A percentile compares a stretch with the other conserved stretches of the same genome.
Evolutionary conservation across 2,797 vertebrate species (phyloP).

Genomic region (Amblyopsis hoosieri): DNA sequence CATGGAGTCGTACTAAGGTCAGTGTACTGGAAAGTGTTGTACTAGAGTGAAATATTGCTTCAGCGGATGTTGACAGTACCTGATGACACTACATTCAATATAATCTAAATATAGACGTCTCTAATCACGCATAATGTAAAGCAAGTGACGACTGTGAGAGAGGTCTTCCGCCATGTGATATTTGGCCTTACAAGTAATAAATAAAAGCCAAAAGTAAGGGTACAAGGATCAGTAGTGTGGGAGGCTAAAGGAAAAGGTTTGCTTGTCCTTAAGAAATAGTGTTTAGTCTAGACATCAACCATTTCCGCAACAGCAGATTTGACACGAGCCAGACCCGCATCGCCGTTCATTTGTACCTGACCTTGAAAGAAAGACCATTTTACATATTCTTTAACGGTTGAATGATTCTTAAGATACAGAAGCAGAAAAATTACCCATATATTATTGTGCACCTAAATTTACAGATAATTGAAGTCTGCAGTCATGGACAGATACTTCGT

Average conservation of each 20-base stretch:
- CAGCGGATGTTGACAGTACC: conserved; percentile 34
- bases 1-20: too few species aligned
- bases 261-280: conserved; percentile 31
- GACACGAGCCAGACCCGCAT: conserved; percentile 33
- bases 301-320: conserved; percentile 33
- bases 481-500: conserved; percentile 27
- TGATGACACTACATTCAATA: conserved; percentile 18
- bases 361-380: conserved; percentile 57
- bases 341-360: conserved; percentile 52
- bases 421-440: conserved; percentile 23
- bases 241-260: conserved; percentile 14
- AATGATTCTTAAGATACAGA: conserved; percentile 29
- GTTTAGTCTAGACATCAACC: conserved; percentile 20
- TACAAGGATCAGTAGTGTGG: not conserved
- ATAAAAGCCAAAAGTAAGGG: not conserved
- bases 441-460: conserved; percentile 32
- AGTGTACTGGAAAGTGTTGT: conserved; percentile 16
- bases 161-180: too few species aligned
- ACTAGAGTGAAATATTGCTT: conserved; percentile 28
- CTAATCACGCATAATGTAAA: conserved; percentile 6
- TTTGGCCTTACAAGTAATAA: not conserved
- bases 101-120: conserved; percentile 44
- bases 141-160: too few species aligned
- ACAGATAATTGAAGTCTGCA: not conserved
- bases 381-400: conserved; percentile 29